Evolutionary conservation across 1,140 invertebrate species (phyloP).

Genomic region (Drosophila teissieri): DNA sequence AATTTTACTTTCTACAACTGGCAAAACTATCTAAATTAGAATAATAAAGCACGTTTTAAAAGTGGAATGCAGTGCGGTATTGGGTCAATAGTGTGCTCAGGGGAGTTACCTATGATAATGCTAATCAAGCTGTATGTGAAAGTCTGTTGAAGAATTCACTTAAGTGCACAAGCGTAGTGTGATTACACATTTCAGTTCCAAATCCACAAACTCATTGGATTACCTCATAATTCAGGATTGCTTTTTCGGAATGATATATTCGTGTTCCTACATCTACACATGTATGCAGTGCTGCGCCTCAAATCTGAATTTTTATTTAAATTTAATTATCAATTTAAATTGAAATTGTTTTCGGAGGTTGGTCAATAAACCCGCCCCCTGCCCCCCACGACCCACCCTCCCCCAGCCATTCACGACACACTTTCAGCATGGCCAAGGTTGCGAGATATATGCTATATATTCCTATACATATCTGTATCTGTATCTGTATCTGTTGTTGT

Average conservation of each 20-base stretch:
- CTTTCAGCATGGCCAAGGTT: slow-evolving; percentile 38
- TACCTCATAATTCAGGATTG: slow-evolving; percentile 27
- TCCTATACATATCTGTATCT: neutral
- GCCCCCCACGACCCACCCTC: no score
- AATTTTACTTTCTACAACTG: slow-evolving; percentile 24
- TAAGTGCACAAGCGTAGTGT: no score
- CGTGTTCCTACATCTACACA: neutral
- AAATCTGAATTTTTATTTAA: slow-evolving; percentile 52
- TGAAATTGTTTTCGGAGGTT: slow-evolving; percentile 56
- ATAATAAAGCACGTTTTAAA: slow-evolving; percentile 28
- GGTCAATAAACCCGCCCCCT: slow-evolving; percentile 1
- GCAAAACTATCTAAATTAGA: slow-evolving; percentile 11
- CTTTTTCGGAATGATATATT: slow-evolving; percentile 17
- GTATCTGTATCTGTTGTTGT: slow-evolving; percentile 4
- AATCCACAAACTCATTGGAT: slow-evolving; percentile 15
- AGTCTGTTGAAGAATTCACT: neutral
- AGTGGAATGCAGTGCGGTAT: slow-evolving; percentile 15
- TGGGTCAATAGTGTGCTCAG: slow-evolving; percentile 22
- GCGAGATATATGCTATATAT: slow-evolving; percentile 25
- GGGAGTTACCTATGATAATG: neutral
- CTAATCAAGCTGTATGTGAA: neutral
- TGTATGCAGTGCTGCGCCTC: slow-evolving; percentile 24
- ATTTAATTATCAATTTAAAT: slow-evolving; percentile 74
- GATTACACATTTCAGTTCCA: neutral
- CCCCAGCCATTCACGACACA: slow-evolving; percentile 12